Evolutionary conservation across 1,140 invertebrate genomes (phyloP).

Genomic region (Neodiprion fabricii): DNA sequence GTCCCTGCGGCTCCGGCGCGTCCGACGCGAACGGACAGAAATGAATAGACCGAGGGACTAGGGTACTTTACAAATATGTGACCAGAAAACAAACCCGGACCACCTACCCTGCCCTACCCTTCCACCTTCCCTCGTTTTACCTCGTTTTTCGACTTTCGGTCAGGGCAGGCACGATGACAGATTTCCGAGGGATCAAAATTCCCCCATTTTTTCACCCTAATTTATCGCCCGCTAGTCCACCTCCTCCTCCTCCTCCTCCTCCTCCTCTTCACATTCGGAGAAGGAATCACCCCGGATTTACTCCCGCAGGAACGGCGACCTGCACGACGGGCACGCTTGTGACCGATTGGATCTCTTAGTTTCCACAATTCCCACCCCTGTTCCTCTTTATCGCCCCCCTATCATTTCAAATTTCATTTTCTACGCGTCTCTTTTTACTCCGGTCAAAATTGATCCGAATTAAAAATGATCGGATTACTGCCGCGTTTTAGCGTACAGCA

Average conservation of each 20-base stretch:
- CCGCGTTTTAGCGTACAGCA: too few species aligned
- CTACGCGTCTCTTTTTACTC: too few species aligned
- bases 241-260: slow-evolving; percentile 43
- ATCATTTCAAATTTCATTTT: too few species aligned
- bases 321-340: neutral
- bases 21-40: slow-evolving; percentile 37
- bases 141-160: slow-evolving; percentile 10
- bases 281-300: neutral
- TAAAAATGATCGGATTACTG: too few species aligned
- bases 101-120: neutral
- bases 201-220: slow-evolving; percentile 36
- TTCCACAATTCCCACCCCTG: neutral
- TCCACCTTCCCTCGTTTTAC: slow-evolving; percentile 11
- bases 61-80: slow-evolving; percentile 57
- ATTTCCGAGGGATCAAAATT: slow-evolving; percentile 42
- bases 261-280: slow-evolving; percentile 28
- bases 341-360: slow-evolving; percentile 2
- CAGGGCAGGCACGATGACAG: slow-evolving; percentile 29
- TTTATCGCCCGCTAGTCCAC: slow-evolving; percentile 48
- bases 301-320: neutral
- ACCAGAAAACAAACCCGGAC: slow-evolving; percentile 49
- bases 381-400: neutral
- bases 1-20: slow-evolving; percentile 29
- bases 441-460: too few species aligned
- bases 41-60: slow-evolving; percentile 48